phyloP scores from a whole-genome alignment of 2,113 vertebrate genomes.

The Azemiops feae region DNA sequence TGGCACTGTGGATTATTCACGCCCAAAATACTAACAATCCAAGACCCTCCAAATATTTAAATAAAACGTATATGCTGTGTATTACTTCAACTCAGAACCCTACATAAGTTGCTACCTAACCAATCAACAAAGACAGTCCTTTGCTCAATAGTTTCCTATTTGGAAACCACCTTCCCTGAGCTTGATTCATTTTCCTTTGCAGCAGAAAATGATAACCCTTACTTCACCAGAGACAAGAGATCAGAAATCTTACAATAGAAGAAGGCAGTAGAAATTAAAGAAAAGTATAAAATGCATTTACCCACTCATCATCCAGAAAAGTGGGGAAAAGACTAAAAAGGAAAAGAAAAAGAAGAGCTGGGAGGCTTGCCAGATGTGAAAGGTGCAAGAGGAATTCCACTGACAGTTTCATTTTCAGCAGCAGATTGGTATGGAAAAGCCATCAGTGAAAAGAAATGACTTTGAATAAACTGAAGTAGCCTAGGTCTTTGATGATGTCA shows the following conservation, averaged over 20 bases:
- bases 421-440: neutral
- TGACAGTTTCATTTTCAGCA: neutral
- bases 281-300: neutral
- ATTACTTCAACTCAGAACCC: neutral
- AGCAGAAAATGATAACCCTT: neutral
- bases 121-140: neutral
- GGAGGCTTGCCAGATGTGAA: neutral
- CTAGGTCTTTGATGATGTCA: neutral
- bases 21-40: neutral
- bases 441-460: neutral
- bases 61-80: neutral
- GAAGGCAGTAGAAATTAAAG: neutral
- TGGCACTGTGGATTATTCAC: neutral
- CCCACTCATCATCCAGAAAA: neutral
- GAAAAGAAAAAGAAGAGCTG: neutral
- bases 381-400: neutral
- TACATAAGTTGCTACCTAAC: neutral
- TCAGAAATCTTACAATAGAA: neutral
- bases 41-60: neutral
- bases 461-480: neutral
- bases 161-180: neutral
- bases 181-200: neutral
- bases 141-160: neutral
- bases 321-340: neutral
- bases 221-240: neutral